Base-by-base conservation (phyloP, 2,888 invertebrate genomes). In the Dryobotodes eremita region DNA sequence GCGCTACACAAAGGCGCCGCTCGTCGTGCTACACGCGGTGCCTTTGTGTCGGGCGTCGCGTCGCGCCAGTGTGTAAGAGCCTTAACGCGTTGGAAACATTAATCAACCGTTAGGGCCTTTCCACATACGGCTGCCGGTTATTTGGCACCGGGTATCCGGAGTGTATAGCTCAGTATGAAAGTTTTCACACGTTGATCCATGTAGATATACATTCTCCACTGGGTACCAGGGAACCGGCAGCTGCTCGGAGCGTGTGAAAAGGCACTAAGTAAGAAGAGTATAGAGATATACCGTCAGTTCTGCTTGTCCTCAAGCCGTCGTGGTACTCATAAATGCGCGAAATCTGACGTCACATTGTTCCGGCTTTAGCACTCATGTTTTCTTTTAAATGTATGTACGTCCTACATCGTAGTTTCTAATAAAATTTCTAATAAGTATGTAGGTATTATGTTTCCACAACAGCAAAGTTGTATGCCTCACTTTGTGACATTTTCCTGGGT, bases 321-420 rank as follows among this genome's bases (percentile, higher is more conserved):
- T 68, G 8, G 23, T 26, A 36, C 20, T 23, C 36, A 64, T 57
- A 79, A 79, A 50, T 36, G 26, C 23, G 26, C 13, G 72, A 80
- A 72, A 66, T 7, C 46, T 79, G 66, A 68, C n/a, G 66, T 73
- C 61, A 72, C 55, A 20, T 36, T 71, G 46, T 53, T 59, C 50
- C 79, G 20, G n/a, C 59, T 23, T 23, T 59, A 53, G 59, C 31
- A 59, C 53, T 53, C 66, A 15, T 69, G 53, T 81, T 75, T 74
- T 74, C 74, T 80, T 80, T 74, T 31, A 74, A 80, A 80, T 31
- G 57, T 68, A 42, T 61, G 53, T 82, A 82, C 64, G 80, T 80
- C 79, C 59, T 79, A 75, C 36, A 26, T 68, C 46, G 62, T 26
- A 17, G 57, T 81, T 82, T 82, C 71, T 81, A 71, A 70, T 80